phyloP scores from a whole-genome alignment of 2,888 invertebrate genomes.

The Labia minor region DNA sequence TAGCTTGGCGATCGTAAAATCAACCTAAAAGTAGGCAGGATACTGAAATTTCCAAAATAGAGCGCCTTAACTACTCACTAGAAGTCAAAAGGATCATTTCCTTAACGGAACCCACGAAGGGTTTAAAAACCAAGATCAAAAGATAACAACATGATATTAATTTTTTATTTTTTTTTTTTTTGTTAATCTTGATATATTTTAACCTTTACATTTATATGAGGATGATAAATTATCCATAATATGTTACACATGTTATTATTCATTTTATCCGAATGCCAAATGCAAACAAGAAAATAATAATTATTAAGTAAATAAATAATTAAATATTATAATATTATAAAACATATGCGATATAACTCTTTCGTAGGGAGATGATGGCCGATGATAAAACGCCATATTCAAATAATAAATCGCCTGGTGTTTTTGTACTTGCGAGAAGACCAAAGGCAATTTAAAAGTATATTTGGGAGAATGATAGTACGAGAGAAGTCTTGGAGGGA shows the following conservation, averaged over 20 bases:
- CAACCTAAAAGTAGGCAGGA: too few relatives aligned
- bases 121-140: too few relatives aligned
- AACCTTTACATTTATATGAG: background rate
- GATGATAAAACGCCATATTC: background rate
- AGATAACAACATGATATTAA: background rate
- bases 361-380: background rate
- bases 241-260: constrained; percentile 6
- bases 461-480: too few relatives aligned
- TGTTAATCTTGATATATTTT: background rate
- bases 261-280: constrained; percentile 7
- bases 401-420: background rate
- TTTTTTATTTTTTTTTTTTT: too few relatives aligned
- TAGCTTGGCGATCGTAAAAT: too few relatives aligned
- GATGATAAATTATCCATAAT: background rate
- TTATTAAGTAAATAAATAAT: constrained; percentile 13
- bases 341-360: constrained; percentile 3
- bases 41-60: too few relatives aligned
- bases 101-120: too few relatives aligned
- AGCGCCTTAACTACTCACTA: too few relatives aligned
- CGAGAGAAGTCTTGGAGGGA: too few relatives aligned
- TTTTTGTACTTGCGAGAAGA: too few relatives aligned
- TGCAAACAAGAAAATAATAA: constrained; percentile 1
- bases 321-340: background rate
- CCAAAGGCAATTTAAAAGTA: too few relatives aligned
- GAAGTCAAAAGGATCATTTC: too few relatives aligned